Percentiles rank a stretch among this genome's conserved stretches.
Conservation (phyloP, 1,140 invertebrate genomes). For the Tetraneura akinire region DNA sequence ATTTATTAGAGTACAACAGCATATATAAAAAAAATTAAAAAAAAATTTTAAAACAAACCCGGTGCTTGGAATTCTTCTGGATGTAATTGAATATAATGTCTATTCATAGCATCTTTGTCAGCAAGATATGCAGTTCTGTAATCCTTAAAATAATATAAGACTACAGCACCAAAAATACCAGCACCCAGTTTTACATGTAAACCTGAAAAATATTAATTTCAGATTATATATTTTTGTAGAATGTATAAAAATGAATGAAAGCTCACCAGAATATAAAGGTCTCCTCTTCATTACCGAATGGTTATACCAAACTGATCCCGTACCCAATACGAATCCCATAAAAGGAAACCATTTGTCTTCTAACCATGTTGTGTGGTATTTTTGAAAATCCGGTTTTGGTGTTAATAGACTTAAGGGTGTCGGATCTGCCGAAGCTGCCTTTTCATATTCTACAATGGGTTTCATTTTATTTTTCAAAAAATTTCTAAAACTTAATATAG, state of each 20-base stretch:
- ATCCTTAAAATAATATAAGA: slow-evolving; percentile 4
- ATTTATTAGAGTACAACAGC: too few species aligned
- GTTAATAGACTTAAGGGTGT: slow-evolving; percentile 23
- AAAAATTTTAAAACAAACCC: slow-evolving; percentile 59
- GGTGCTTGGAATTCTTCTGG: slow-evolving; percentile 70
- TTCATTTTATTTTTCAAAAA: slow-evolving; percentile 29
- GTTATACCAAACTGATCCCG: not conserved
- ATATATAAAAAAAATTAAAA: too few species aligned
- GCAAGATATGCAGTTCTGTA: slow-evolving; percentile 59
- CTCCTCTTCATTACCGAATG: not conserved
- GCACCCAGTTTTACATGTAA: not conserved
- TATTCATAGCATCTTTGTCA: slow-evolving; percentile 67
- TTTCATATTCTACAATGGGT: slow-evolving; percentile 27
- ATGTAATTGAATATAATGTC: slow-evolving; percentile 71
- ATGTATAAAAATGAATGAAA: not conserved
- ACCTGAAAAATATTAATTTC: slow-evolving; percentile 5
- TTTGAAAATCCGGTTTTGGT: not conserved
- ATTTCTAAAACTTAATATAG: too few species aligned
- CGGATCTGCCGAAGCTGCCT: not conserved
- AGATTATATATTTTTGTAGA: not conserved
- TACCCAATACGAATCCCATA: slow-evolving; percentile 24
- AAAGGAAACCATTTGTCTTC: slow-evolving; percentile 47
- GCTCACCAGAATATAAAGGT: slow-evolving; percentile 20
- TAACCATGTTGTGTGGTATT: slow-evolving; percentile 35
- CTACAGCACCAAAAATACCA: not conserved